These are phyloP conservation scores for Nettapus auritus DNA, from an alignment of 2,113 vertebrate species.

Conservation along the genomic window DNA sequence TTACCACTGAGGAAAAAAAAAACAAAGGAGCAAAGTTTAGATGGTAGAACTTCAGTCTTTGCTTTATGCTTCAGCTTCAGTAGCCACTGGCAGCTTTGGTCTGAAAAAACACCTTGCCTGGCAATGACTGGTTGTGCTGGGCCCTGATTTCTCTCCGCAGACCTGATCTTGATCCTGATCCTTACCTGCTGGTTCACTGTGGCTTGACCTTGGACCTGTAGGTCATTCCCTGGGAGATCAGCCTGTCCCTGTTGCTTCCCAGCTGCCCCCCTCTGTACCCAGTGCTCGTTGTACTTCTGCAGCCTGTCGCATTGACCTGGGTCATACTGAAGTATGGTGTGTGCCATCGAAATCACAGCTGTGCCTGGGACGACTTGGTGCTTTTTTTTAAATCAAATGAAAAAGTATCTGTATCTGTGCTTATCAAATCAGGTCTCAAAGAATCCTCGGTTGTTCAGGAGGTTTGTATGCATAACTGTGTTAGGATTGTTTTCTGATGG, in stretches of 20 bases:
- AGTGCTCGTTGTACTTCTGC: too few relatives aligned
- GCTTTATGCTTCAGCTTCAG: neutral
- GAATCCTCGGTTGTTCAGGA: neutral
- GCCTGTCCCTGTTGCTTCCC: neutral
- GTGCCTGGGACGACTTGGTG: neutral
- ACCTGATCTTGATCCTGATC: neutral
- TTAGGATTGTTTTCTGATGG: neutral
- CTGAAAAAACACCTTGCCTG: neutral
- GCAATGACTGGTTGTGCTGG: neutral
- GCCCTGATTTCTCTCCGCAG: neutral
- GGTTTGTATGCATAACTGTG: neutral
- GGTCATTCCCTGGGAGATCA: too few relatives aligned
- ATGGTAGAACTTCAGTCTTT: neutral
- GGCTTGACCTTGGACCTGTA: neutral
- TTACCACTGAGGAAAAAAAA: neutral
- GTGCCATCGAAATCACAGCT: neutral
- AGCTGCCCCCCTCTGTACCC: neutral
- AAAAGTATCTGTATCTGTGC: too few relatives aligned
- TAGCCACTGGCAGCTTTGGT: neutral
- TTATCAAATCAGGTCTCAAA: neutral
- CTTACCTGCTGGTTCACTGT: neutral
- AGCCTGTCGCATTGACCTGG: neutral
- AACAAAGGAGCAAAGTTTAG: neutral
- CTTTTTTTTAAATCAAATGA: neutral
- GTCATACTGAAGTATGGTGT: neutral